Evolutionary conservation across 2,797 vertebrate species (phyloP), one percentile per base, ranked within the genome.

Genomic region (Ctenopoma multispine): DNA sequence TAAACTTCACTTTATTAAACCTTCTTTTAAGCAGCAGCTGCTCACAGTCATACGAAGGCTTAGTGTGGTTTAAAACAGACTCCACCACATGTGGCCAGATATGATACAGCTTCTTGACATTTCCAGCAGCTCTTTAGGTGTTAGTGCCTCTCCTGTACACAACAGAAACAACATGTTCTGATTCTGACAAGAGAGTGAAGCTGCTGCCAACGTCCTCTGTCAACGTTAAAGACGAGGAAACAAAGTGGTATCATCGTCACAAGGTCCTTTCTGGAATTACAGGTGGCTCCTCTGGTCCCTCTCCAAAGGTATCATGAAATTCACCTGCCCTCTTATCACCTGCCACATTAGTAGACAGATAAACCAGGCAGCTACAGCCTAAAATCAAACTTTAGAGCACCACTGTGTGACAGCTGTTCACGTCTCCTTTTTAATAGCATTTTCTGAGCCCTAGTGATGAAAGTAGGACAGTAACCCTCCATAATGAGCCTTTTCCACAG

Each of bases 401-500:
- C 2, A 44, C 6, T 15, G 24, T 29, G 50, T 49, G 51, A 66
- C 38, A 18, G 58, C 49, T 54, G 40, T 49, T 38, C 9, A 53
- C 58, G 31, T 62, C 57, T 23, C 40, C 27, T 38, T 54, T 47
- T 59, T 15, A 69, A 31, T 34, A 27, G 29, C 57, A 57, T 31
- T 9, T 18, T 24, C n/a, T 47, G 18, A 48, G 38, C 17, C 69
- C 34, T 43, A 5, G 9, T 12, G 55, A 40, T 5, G 11, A 40
- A 29, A 29, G 20, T 15, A 21, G 49, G 50, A 74, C 51, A 34
- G 23, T 41, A 38, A 60, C 15, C 46, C 44, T 38, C 20, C 44
- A 51, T 54, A 20, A 41, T 0, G 1, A 34, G 49, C 4, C 17
- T 23, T 51, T 56, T 61, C 3, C 7, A 64, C 56, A 40, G 41